Conservation (phyloP, 2,888 invertebrate genomes). For the Escarpia spicata region DNA sequence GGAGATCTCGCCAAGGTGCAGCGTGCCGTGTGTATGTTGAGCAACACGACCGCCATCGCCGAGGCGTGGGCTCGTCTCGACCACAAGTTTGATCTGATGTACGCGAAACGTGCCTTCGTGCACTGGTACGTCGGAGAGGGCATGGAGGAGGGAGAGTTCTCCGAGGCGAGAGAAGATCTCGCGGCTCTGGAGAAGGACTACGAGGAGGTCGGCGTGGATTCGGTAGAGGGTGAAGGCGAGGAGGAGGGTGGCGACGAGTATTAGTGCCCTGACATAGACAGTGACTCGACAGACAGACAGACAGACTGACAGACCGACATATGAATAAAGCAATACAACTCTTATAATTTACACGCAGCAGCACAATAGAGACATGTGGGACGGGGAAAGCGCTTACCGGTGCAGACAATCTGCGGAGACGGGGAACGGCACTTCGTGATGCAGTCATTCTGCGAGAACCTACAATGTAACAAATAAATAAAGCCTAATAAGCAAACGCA, state of each 20-base stretch:
- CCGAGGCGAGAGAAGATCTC: constrained; percentile 87
- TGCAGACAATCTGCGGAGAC: not conserved
- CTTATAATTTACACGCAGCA: constrained; percentile 3
- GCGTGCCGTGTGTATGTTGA: constrained; percentile 67
- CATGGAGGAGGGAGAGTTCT: constrained; percentile 84
- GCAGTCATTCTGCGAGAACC: not conserved
- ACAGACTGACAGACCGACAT: not conserved
- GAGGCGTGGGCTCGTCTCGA: constrained; percentile 64
- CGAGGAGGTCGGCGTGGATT: constrained; percentile 57
- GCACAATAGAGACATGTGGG: not conserved
- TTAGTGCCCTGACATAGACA: not conserved
- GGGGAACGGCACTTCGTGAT: not conserved
- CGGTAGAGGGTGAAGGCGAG: constrained; percentile 46
- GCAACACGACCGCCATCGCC: constrained; percentile 68
- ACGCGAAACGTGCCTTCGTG: constrained; percentile 54
- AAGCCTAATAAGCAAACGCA: constrained; percentile 7
- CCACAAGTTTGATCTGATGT: constrained; percentile 59
- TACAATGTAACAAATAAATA: constrained; percentile 12
- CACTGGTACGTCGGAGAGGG: constrained; percentile 67
- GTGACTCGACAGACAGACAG: not conserved
- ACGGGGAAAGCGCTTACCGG: not conserved
- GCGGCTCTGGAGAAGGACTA: constrained; percentile 59
- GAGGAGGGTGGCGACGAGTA: constrained; percentile 30
- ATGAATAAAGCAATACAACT: not conserved
- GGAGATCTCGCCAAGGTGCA: constrained; percentile 72